Evolutionary conservation across 2,797 vertebrate species (phyloP).

Genomic region (Apodemus agrarius): DNA sequence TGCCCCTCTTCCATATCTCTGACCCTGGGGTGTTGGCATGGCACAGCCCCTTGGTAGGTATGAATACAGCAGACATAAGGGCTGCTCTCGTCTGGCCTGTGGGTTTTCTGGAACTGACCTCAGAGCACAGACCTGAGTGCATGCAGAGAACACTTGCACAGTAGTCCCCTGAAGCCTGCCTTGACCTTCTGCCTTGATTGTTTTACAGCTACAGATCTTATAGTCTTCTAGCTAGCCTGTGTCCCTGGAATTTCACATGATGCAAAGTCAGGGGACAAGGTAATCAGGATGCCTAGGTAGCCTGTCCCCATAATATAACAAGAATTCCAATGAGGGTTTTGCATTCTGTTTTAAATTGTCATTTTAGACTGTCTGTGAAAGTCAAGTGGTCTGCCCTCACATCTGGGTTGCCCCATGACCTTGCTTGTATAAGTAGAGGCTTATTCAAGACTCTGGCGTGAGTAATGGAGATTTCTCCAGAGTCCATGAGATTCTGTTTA

Average conservation of each 20-base stretch:
- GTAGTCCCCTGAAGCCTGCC: neutral
- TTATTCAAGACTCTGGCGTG: neutral
- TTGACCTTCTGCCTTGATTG: neutral
- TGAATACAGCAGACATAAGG: neutral
- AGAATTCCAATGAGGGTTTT: neutral
- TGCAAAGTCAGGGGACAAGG: neutral
- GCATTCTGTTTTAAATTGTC: slow-evolving; percentile 21
- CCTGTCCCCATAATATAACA: neutral
- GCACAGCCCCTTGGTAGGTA: neutral
- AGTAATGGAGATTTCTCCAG: neutral
- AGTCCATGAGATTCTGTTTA: neutral
- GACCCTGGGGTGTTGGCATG: neutral
- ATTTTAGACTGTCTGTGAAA: neutral
- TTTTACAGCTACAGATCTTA: neutral
- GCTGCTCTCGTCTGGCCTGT: neutral
- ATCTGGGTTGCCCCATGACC: neutral
- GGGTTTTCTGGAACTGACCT: neutral
- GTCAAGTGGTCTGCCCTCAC: neutral
- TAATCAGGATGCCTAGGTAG: neutral
- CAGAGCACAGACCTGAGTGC: neutral
- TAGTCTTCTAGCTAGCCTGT: neutral
- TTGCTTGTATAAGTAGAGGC: neutral
- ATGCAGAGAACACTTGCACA: neutral
- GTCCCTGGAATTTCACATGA: neutral
- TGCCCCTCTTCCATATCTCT: neutral